Evolutionary conservation across 2,888 invertebrate genomes (phyloP).

Genomic region (Nephrotoma appendiculata): DNA sequence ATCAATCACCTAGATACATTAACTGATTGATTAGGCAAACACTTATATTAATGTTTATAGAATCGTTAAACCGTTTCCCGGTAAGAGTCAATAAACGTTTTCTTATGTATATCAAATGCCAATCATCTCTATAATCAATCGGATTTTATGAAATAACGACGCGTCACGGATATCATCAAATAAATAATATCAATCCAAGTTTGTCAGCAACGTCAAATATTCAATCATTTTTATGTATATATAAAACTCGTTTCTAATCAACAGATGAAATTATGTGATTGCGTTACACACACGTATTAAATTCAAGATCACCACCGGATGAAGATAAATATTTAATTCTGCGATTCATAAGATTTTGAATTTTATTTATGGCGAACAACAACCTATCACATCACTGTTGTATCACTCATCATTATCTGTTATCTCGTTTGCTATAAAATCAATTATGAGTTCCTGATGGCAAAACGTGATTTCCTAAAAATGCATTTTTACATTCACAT

Average conservation of each 20-base stretch:
- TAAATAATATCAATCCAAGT: not conserved
- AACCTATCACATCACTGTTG: not conserved
- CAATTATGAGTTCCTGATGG: not conserved
- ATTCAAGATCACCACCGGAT: not conserved
- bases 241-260: not conserved
- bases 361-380: not conserved
- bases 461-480: not conserved
- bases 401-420: too few relatives aligned
- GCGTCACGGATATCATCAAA: not conserved
- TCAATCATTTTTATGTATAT: not conserved
- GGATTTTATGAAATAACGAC: not conserved
- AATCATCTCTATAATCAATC: not conserved
- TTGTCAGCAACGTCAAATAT: not conserved
- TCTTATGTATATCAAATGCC: not conserved
- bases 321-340: not conserved
- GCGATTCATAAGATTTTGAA: not conserved
- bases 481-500: not conserved
- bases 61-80: too few relatives aligned
- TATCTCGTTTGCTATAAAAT: not conserved
- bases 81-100: not conserved
- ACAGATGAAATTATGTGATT: not conserved
- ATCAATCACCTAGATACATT: too few relatives aligned
- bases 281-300: not conserved
- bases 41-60: too few relatives aligned
- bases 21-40: too few relatives aligned